Base-by-base conservation (phyloP, 1,140 invertebrate genomes). In the Paralvinella palmiformis region DNA sequence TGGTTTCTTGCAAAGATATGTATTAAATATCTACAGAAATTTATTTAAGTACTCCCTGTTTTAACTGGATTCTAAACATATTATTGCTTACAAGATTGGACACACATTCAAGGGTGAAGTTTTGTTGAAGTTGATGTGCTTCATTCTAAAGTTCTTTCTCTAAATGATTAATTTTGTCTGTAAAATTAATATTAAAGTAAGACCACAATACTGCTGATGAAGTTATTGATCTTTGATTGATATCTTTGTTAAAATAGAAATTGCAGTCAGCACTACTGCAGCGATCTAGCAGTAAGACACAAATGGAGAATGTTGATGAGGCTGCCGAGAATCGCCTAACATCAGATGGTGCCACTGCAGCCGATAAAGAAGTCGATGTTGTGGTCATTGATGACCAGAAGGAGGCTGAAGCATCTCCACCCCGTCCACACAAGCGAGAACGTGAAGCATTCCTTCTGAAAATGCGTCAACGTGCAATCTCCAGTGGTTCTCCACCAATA, bases 261-360 rank as follows among this genome's bases (percentile, higher is more conserved):
- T 86, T 92, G 15, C 91, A 94, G 74, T 92, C 91, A 3, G 91
- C 94, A 0, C 76, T 92, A 56, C 55, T 65, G 27, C 91, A 88
- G n/a, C 82, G 89, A 55, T 88, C 86, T 13, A 85, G 86, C 1
- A 89, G 86, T 75, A 85, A 86, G 72, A 82, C 78, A 61, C 85
- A 86, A 62, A 85, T 86, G 64, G 84, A 85, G 64, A 85, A 84
- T 70, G 85, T 85, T 10, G 85, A 85, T 62, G 85, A 86, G 67
- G 84, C 85, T 71, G 84, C 83, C 3, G 84, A 85, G 70, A 83
- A 83, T 29, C 83, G 82, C 7, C 55, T 57, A 7, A 32, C 35
- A 36, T 20, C n/a, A n/a, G 13, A n/a, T 44, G n/a, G 0, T n/a
- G 13, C 13, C n/a, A 13, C 10, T 41, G n/a, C 37, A 41, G 10